These are phyloP conservation scores for Gyps fulvus DNA, from an alignment of 2,113 vertebrate species.

Conservation along the genomic window DNA sequence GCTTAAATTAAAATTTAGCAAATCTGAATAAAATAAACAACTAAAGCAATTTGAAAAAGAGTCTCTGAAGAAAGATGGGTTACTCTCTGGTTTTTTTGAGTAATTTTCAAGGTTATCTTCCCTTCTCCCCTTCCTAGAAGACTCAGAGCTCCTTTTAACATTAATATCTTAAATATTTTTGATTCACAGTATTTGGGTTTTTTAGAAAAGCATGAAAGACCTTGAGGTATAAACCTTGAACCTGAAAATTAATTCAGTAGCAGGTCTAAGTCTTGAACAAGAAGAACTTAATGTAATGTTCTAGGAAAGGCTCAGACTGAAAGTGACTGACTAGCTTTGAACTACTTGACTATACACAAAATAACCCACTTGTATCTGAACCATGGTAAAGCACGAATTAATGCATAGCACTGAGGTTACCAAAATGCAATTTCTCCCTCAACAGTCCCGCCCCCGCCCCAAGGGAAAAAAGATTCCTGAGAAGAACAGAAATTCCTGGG, in stretches of 20 bases:
- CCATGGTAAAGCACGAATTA: background rate
- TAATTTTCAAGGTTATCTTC: background rate
- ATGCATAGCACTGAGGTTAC: background rate
- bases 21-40: background rate
- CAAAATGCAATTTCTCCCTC: background rate
- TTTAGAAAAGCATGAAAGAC: background rate
- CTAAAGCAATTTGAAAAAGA: background rate
- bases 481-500: background rate
- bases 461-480: background rate
- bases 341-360: background rate
- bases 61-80: background rate
- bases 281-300: background rate
- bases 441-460: accelerated
- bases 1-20: background rate
- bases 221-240: background rate
- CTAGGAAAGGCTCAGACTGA: background rate
- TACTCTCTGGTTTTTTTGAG: background rate
- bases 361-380: background rate
- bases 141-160: background rate
- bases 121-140: background rate
- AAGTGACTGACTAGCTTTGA: background rate
- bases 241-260: background rate
- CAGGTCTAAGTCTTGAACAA: background rate
- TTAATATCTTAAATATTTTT: background rate
- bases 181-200: background rate